Evolutionary conservation across 2,113 vertebrate species (phyloP), one percentile per base, ranked within the genome.

Genomic region (Hippocampus guttulatus): DNA sequence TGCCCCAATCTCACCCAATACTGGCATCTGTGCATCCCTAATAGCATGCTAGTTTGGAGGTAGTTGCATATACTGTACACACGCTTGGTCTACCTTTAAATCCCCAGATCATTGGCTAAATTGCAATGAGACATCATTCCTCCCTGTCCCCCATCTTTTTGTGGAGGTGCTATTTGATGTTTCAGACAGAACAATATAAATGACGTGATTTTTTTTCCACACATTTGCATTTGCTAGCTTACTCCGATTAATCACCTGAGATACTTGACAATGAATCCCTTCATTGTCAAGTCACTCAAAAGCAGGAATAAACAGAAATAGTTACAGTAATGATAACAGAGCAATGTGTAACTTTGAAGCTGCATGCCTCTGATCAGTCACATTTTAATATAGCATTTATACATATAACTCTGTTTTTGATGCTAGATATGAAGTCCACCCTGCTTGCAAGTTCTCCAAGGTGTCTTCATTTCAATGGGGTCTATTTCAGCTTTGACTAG

Each of bases 41-140:
- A 87, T 89, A 89, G 78, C 89, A 90, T 93, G 86, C 91, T 88
- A 91, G 84, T 89, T 92, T 87, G 92, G 92, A 93, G 92, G 92
- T 93, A 93, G 92, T 92, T 93, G 90, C 90, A 92, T 88, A 84
- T 83, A 33, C 5, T 33, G 58, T 33, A 90, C 82, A 89, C 75
- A 82, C 81, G 84, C 70, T 85, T 90, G 84, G 81, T 83, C 85
- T 91, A 90, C 83, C 81, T 75, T 85, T 82, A 82, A 79, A 73
- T 85, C 65, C 82, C 73, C 71, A 78, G 75, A 84, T 74, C 77
- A 77, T 76, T 79, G 74, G 71, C 82, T 82, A 81, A 79, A 79
- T 87, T 75, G 80, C 79, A 68, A 70, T 84, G 40, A 75, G 74
- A 75, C 75, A 49, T 70, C 63, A 16, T 23, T 27, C 41, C 27